Conservation (phyloP, 2,888 invertebrate genomes). For the Drosophila leonis region DNA sequence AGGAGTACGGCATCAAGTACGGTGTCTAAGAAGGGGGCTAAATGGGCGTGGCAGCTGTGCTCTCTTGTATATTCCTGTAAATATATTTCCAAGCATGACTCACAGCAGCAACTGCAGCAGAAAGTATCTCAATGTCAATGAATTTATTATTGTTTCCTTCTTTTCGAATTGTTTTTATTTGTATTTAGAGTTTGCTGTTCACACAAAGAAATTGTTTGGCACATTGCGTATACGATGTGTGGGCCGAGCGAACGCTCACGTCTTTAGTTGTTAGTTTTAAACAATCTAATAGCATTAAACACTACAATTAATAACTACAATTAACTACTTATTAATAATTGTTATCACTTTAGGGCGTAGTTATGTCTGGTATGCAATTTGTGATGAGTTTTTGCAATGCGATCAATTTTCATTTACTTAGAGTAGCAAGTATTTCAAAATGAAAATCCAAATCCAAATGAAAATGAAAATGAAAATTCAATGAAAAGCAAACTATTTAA, state of each 20-base stretch:
- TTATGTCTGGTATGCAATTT: constrained; percentile 69
- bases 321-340: constrained; percentile 67
- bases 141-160: constrained; percentile 36
- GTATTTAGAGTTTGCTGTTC: constrained; percentile 17
- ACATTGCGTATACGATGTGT: constrained; percentile 52
- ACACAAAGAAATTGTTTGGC: not conserved
- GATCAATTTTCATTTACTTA: constrained; percentile 32
- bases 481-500: constrained; percentile 30
- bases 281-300: constrained; percentile 43
- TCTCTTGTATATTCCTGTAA: constrained; percentile 77
- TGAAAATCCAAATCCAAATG: constrained; percentile 17
- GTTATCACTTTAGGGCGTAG: constrained; percentile 70
- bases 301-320: constrained; percentile 43
- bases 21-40: constrained; percentile 78
- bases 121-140: constrained; percentile 62
- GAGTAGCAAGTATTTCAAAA: constrained; percentile 48
- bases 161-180: constrained; percentile 27
- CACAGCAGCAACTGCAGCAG: constrained; percentile 43
- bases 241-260: constrained; percentile 25
- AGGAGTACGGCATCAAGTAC: constrained; percentile 86
- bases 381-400: constrained; percentile 68
- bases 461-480: constrained; percentile 7
- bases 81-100: constrained; percentile 70
- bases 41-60: constrained; percentile 58
- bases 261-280: constrained; percentile 48